A percentile compares a stretch with the other conserved stretches of the same genome.
Evolutionary conservation across 2,113 vertebrate species (phyloP).

Genomic region (Lampris megalopsis): DNA sequence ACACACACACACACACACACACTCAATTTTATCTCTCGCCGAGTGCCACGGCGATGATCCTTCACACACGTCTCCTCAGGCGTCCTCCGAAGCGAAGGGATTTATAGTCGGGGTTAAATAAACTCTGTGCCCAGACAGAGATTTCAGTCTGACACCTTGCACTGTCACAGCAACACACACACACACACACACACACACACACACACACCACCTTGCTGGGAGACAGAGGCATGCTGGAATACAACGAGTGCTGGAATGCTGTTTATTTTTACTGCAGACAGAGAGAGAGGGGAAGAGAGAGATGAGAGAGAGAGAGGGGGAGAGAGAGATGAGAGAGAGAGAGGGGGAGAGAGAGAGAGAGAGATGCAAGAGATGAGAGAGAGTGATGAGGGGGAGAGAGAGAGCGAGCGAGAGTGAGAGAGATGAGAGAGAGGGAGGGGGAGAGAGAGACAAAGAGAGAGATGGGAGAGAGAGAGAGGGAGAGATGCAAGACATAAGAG

Average conservation of each 20-base stretch:
- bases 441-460: too few relatives aligned
- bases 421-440: too few relatives aligned
- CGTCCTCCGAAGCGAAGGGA: constrained; percentile 45
- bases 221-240: constrained; percentile 70
- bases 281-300: constrained; percentile 33
- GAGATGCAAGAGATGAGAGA: too few relatives aligned
- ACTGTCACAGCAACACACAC: constrained; percentile 38
- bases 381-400: too few relatives aligned
- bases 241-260: constrained; percentile 37
- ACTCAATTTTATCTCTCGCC: not conserved
- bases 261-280: constrained; percentile 73
- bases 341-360: too few relatives aligned
- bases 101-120: constrained; percentile 67
- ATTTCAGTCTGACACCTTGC: constrained; percentile 68
- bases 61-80: constrained; percentile 16
- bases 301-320: not conserved
- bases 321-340: too few relatives aligned
- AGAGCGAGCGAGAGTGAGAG: too few relatives aligned
- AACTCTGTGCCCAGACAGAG: constrained; percentile 57
- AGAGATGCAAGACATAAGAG: too few relatives aligned
- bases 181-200: too few relatives aligned
- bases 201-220: constrained; percentile 40
- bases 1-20: not conserved
- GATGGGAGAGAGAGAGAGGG: too few relatives aligned
- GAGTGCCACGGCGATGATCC: constrained; percentile 17